Base-by-base conservation (phyloP, 2,113 vertebrate species). In the Xiphorhynchus elegans region DNA sequence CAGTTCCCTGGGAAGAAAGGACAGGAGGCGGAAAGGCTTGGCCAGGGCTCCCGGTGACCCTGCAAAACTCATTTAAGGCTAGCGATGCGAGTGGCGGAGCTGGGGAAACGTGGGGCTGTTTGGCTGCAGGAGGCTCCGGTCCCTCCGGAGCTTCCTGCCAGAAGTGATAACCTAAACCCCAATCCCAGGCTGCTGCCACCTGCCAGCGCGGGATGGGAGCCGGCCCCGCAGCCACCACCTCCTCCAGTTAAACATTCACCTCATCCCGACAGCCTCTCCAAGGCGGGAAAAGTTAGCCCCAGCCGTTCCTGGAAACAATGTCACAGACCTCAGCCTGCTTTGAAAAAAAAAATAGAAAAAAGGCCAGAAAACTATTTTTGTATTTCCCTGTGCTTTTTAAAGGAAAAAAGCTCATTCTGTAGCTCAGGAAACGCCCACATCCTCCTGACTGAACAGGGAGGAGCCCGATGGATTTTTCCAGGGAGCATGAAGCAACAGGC, bases 341-440 rank as follows among this genome's bases (percentile, higher is more conserved):
- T 2, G 13, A 23, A 19, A 12, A 50, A 31, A 42, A 14, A 15
- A 12, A 52, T 33, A 33, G 26, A 28, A 26, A 37, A 68, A n/a
- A 26, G 24, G 17, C 28, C 68, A 77, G 35, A 79, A 85, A 53
- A 5, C 91, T 95, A 96, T 96, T 97, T 97, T 96, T 96, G 31
- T 83, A 94, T 96, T 95, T 96, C 46, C 81, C 70, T 56, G 59
- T 6, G 60, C 78, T 95, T 96, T 96, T 95, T 95, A 84, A 95
- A 87, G 87, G 73, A 84, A 92, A 96, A 96, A 93, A 91, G 58
- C 93, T 91, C 96, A 95, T 95, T 95, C 96, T 87, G 77, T 50
- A 91, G 91, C 87, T 96, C 94, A 87, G 94, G 95, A 97, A 97
- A 96, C 95, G n/a, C 93, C 95, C 94, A 96, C 96, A 96, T 93